Base-by-base conservation (phyloP, 2,113 vertebrate species). In the Plecotus auritus region DNA sequence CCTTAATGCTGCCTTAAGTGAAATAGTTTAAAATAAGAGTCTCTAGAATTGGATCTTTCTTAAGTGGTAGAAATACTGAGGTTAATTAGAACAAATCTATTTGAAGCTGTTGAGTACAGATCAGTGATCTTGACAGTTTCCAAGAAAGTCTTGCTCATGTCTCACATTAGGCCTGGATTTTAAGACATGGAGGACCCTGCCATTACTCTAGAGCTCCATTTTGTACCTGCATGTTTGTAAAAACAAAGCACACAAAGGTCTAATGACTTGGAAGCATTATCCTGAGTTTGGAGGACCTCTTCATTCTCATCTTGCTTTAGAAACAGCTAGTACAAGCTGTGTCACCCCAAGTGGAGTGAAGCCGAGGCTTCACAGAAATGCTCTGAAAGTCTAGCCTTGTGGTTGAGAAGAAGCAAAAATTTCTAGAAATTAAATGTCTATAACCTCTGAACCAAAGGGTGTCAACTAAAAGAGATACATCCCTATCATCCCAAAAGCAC, bases 41-140 rank as follows among this genome's bases (percentile, higher is more conserved):
- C 16, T 0, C 37, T 92, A 76, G 77, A 96, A 94, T 94, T 22
- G 7, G 18, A 80, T 89, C 61, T 93, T 89, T 94, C 88, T 95
- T 72, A 97, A 89, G 64, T 74, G 28, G 72, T 94, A 61, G 72
- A 93, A 89, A n/a, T 91, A 54, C 13, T 81, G 93, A 93, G 84
- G 81, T 97, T 97, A 97, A 96, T 56, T 95, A 96, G 56, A 93
- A 76, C 30, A 87, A 88, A 72, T 94, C 86, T 83, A 28, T 94
- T 67, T 78, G 72, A 92, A 93, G 1, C n/a, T 96, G 85, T 82
- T 97, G 77, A 91, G 14, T 88, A 83, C 40, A 96, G 61, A 95
- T 95, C 82, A 85, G 42, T 93, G 86, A 88, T 88, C 67, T 86
- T 69, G 0, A 0, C 12, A 13, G 96, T 93, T 97, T 91, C 51